Percentiles rank a stretch among this genome's conserved stretches.
These are phyloP conservation scores for Plutomurus gul DNA, from an alignment of 1,140 invertebrate species.

Conservation along the genomic window DNA sequence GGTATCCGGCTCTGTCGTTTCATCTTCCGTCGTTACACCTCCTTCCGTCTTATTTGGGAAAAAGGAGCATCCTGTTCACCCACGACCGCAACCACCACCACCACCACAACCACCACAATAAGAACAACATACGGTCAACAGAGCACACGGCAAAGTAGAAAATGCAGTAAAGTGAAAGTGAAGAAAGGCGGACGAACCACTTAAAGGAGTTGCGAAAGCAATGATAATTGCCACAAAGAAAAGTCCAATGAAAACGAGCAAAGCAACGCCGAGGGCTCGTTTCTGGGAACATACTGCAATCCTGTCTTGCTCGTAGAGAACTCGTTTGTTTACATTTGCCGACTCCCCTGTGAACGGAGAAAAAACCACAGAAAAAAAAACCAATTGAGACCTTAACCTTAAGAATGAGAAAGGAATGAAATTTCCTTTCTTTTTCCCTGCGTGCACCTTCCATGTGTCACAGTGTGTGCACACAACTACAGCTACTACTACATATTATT, in stretches of 20 bases:
- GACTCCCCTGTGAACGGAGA: slow-evolving; percentile 66
- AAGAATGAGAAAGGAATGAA: too few relatives aligned
- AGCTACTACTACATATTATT: too few relatives aligned
- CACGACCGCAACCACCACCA: too few relatives aligned
- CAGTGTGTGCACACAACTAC: too few relatives aligned
- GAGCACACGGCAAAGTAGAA: too few relatives aligned
- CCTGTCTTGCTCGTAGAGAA: slow-evolving; percentile 73
- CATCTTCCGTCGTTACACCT: slow-evolving; percentile 39
- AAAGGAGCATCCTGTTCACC: slow-evolving; percentile 76
- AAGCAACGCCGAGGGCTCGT: slow-evolving; percentile 77
- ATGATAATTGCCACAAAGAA: slow-evolving; percentile 83
- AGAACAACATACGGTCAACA: too few relatives aligned
- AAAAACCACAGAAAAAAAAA: neutral
- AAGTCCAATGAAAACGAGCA: slow-evolving; percentile 74
- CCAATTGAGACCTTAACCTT: too few relatives aligned
- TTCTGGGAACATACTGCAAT: slow-evolving; percentile 86
- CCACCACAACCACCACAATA: too few relatives aligned
- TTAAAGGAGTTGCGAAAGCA: slow-evolving; percentile 79
- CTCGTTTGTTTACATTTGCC: slow-evolving; percentile 71
- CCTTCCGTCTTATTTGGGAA: slow-evolving; percentile 56
- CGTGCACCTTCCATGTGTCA: too few relatives aligned
- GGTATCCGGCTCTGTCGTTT: slow-evolving; percentile 42
- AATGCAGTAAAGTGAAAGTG: slow-evolving; percentile 2
- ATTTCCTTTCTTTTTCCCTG: too few relatives aligned
- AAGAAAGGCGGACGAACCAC: slow-evolving; percentile 41